Conservation (phyloP, 2,888 invertebrate genomes). For the Dastarcus helophoroides region DNA sequence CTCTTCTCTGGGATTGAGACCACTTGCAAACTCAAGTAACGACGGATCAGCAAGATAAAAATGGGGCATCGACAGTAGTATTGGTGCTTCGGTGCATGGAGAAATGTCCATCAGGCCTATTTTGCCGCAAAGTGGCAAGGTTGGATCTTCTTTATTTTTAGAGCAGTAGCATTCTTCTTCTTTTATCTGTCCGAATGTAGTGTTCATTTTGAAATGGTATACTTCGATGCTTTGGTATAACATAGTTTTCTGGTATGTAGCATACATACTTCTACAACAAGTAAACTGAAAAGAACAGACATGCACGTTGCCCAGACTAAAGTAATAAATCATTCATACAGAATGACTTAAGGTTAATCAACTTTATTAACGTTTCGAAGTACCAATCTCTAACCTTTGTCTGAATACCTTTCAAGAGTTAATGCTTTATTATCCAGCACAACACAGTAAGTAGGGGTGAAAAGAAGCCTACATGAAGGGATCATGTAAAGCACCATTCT, state of each 20-base stretch:
- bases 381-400: no score
- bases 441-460: no score
- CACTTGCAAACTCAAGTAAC: constrained; percentile 41
- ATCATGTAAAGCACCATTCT: no score
- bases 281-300: no score
- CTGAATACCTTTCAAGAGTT: no score
- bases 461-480: no score
- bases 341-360: no score
- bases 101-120: constrained; percentile 44
- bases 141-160: not conserved
- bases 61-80: constrained; percentile 54
- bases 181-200: constrained; percentile 37
- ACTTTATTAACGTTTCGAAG: no score
- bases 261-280: constrained; percentile 38
- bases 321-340: no score
- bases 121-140: constrained; percentile 33
- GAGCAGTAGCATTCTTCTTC: constrained; percentile 43
- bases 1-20: constrained; percentile 41
- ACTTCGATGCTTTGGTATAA: constrained; percentile 38
- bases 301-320: no score
- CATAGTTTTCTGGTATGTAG: constrained; percentile 34
- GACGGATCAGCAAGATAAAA: constrained; percentile 47
- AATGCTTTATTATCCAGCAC: no score
- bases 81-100: constrained; percentile 47
- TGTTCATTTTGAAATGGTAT: constrained; percentile 39